Evolutionary conservation across 2,888 invertebrate species (phyloP).

Genomic region (Leptothorax acervorum): DNA sequence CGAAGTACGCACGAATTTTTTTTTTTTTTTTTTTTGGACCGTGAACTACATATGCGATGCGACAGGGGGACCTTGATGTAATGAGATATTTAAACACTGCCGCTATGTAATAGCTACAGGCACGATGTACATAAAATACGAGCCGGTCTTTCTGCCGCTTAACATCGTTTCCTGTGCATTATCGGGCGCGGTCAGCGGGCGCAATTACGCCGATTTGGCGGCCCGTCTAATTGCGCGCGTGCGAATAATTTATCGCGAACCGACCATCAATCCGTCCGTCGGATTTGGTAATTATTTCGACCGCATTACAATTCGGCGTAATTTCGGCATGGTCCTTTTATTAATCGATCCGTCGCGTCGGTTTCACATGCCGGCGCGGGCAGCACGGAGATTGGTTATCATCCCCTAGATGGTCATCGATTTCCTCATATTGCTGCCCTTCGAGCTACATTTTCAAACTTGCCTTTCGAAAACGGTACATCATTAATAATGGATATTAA

Average conservation of each 20-base stretch:
- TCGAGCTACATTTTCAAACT: conserved; percentile 39
- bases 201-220: conserved; percentile 37
- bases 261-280: conserved; percentile 33
- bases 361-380: conserved; percentile 37
- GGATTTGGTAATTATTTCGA: conserved; percentile 46
- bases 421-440: conserved; percentile 36
- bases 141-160: conserved; percentile 36
- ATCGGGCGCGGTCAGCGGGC: conserved; percentile 23
- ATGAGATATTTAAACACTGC: conserved; percentile 14
- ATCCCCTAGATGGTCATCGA: conserved; percentile 51
- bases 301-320: conserved; percentile 50
- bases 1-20: not conserved
- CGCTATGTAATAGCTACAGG: not conserved
- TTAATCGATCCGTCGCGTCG: conserved; percentile 56
- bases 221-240: conserved; percentile 39
- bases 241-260: conserved; percentile 51
- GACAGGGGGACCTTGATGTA: not conserved
- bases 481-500: conserved; percentile 56
- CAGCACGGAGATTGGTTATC: conserved; percentile 36
- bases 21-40: conserved; percentile 6
- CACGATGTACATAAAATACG: conserved; percentile 32
- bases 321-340: conserved; percentile 37
- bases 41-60: not conserved
- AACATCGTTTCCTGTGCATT: conserved; percentile 42
- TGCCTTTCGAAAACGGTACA: conserved; percentile 2